Evolutionary conservation across 2,797 vertebrate genomes (phyloP).

Genomic region (Amblyraja radiata): DNA sequence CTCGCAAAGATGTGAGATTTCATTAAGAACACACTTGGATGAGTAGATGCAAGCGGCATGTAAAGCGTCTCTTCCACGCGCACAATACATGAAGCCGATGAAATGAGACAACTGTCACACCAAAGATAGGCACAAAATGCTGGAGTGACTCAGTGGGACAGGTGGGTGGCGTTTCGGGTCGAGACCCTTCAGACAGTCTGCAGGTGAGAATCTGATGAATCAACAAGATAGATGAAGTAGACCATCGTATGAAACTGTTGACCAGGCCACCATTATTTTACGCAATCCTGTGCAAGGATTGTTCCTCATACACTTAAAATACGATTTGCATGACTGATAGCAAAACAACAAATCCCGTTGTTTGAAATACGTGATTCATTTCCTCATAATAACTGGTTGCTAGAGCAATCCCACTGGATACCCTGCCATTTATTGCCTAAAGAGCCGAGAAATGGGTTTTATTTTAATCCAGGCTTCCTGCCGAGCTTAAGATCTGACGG

Average conservation of each 20-base stretch:
- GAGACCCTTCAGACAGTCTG: too few species aligned
- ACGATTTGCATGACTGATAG: constrained; percentile 72
- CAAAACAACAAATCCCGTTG: constrained; percentile 67
- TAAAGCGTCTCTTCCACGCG: too few species aligned
- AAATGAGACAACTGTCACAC: too few species aligned
- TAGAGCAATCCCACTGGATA: constrained; percentile 67
- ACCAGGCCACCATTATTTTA: neutral
- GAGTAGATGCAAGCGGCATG: too few species aligned
- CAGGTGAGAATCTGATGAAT: neutral
- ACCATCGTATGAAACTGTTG: neutral
- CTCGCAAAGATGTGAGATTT: too few species aligned
- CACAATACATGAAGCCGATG: too few species aligned
- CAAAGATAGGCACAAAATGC: too few species aligned
- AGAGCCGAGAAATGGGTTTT: constrained; percentile 52
- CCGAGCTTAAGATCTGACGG: constrained; percentile 62
- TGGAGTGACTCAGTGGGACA: too few species aligned
- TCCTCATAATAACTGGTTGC: constrained; percentile 62
- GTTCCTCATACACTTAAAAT: neutral
- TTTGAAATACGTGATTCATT: constrained; percentile 61
- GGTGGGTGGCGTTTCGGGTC: too few species aligned
- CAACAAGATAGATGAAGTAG: neutral
- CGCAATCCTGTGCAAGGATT: neutral
- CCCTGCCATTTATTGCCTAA: constrained; percentile 69
- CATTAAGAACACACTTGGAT: too few species aligned
- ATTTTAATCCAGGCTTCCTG: constrained; percentile 56